phyloP scores from a whole-genome alignment of 2,113 vertebrate genomes.

The Lipophrys pholis region DNA sequence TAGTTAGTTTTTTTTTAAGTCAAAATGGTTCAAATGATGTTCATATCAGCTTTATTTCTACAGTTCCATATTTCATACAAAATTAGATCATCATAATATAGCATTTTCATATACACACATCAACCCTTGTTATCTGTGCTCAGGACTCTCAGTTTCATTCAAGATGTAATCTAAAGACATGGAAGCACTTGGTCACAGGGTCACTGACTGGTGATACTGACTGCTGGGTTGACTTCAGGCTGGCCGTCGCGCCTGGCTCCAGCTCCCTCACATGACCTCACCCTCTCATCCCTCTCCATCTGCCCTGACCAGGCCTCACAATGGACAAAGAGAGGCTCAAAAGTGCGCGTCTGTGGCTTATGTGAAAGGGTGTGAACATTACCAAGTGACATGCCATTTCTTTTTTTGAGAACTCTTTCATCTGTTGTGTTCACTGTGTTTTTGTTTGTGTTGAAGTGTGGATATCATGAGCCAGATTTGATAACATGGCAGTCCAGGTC shows the following conservation, averaged over 20 bases:
- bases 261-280: slow-evolving; percentile 80
- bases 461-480: slow-evolving; percentile 21
- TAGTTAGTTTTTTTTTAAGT: too few species aligned
- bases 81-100: too few species aligned
- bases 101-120: too few species aligned
- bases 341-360: slow-evolving; percentile 18
- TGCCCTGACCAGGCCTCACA: slow-evolving; percentile 65
- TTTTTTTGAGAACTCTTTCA: slow-evolving; percentile 2
- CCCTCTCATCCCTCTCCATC: slow-evolving; percentile 53
- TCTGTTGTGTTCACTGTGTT: slow-evolving; percentile 5
- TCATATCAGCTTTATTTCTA: too few species aligned
- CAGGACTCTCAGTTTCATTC: neutral
- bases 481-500: slow-evolving; percentile 35
- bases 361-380: slow-evolving; percentile 38
- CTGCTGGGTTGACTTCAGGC: slow-evolving; percentile 51
- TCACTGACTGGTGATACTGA: slow-evolving; percentile 25
- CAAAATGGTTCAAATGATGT: too few species aligned
- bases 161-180: slow-evolving; percentile 19
- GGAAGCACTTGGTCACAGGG: slow-evolving; percentile 17
- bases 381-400: slow-evolving; percentile 30
- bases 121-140: too few species aligned
- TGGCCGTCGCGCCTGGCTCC: slow-evolving; percentile 70
- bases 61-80: too few species aligned
- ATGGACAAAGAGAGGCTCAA: slow-evolving; percentile 66
- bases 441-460: slow-evolving; percentile 30